Conservation (phyloP, 2,113 vertebrate species). For the Colius striatus region DNA sequence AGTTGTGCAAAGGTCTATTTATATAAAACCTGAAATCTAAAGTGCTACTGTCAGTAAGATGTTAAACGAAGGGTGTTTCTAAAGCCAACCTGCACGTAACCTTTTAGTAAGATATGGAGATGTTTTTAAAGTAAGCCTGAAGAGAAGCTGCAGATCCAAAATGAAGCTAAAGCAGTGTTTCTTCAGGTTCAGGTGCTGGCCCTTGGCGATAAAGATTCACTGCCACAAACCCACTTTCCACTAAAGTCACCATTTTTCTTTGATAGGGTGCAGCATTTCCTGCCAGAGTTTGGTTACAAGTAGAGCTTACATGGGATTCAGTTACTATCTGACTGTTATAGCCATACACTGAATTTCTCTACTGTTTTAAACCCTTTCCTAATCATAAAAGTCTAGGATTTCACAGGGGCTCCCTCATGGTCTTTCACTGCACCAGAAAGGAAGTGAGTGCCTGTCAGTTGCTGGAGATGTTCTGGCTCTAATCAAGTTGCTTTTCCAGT, state of each 20-base stretch:
- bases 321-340: constrained; percentile 49
- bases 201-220: constrained; percentile 60
- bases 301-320: constrained; percentile 52
- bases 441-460: constrained; percentile 52
- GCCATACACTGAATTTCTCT: constrained; percentile 52
- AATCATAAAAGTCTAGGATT: constrained; percentile 51
- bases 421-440: constrained; percentile 53
- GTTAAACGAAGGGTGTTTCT: constrained; percentile 60
- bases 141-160: constrained; percentile 78
- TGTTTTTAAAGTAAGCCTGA: constrained; percentile 68
- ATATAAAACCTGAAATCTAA: constrained; percentile 67
- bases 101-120: constrained; percentile 61
- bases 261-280: constrained; percentile 52
- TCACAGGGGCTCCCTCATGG: constrained; percentile 21
- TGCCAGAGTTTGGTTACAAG: constrained; percentile 49
- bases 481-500: constrained; percentile 59
- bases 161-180: constrained; percentile 74
- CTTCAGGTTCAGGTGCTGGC: constrained; percentile 60
- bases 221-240: constrained; percentile 50
- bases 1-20: constrained; percentile 73
- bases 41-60: constrained; percentile 70
- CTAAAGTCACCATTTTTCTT: constrained; percentile 72
- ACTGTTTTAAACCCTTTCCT: constrained; percentile 37
- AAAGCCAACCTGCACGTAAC: constrained; percentile 52
- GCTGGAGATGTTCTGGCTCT: constrained; percentile 59